Conservation (phyloP, 2,113 vertebrate genomes). For the Ctenomys sociabilis region DNA sequence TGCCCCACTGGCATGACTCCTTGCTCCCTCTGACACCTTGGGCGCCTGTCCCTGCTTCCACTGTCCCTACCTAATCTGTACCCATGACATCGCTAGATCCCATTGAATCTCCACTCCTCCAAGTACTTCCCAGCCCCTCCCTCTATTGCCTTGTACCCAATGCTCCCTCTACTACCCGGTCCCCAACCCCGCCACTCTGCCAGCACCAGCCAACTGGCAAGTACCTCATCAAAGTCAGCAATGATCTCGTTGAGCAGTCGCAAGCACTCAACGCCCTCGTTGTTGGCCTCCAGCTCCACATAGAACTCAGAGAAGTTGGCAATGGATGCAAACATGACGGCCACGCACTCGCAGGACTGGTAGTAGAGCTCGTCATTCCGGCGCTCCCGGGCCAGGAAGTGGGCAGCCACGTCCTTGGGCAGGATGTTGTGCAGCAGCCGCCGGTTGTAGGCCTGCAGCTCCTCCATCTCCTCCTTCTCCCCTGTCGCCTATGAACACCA, state of each 20-base stretch:
- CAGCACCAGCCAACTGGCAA: fast-evolving
- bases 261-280: constrained; percentile 96
- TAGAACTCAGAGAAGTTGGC: constrained; percentile 99
- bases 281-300: constrained; percentile 98
- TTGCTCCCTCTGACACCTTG: background rate
- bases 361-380: constrained; percentile 97
- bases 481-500: constrained; percentile 91
- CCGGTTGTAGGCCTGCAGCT: constrained; percentile 97
- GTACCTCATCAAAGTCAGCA: constrained; percentile 96
- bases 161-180: background rate
- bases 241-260: constrained; percentile 98
- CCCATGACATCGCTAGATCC: background rate
- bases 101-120: background rate
- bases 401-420: constrained; percentile 96
- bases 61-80: background rate
- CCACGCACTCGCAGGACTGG: constrained; percentile 97
- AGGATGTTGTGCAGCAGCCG: constrained; percentile 97
- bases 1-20: background rate
- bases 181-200: background rate
- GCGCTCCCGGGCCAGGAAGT: constrained; percentile 94
- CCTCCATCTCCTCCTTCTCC: constrained; percentile 99
- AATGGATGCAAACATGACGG: constrained; percentile 98
- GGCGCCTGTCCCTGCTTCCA: background rate
- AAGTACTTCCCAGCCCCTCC: background rate
- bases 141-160: background rate